A percentile compares a stretch with the other conserved stretches of the same genome.
phyloP scores from a whole-genome alignment of 2,888 invertebrate species.

The Unio pictorum region DNA sequence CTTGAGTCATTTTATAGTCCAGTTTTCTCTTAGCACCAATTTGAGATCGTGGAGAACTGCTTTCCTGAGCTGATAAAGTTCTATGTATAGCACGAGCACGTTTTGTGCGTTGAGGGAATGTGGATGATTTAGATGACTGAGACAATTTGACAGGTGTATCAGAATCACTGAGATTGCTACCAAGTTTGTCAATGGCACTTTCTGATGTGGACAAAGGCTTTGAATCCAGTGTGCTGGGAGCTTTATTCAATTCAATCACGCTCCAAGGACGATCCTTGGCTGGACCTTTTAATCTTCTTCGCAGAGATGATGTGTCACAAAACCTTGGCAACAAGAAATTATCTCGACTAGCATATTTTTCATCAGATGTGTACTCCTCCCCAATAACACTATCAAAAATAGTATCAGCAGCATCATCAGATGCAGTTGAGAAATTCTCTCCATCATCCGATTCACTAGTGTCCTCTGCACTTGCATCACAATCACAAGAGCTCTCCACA shows the following conservation, averaged over 20 bases:
- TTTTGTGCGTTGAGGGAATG: conserved; percentile 45
- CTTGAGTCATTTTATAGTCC: conserved; percentile 20
- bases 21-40: conserved; percentile 51
- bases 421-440: conserved; percentile 56
- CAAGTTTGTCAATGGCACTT: conserved; percentile 83
- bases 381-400: conserved; percentile 57
- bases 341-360: conserved; percentile 32
- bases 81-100: conserved; percentile 29
- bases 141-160: conserved; percentile 30
- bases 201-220: conserved; percentile 88
- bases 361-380: conserved; percentile 55
- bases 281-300: conserved; percentile 27
- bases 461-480: conserved; percentile 63
- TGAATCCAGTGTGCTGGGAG: conserved; percentile 71
- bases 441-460: conserved; percentile 54
- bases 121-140: conserved; percentile 30
- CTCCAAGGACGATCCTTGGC: conserved; percentile 83
- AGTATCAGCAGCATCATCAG: conserved; percentile 57
- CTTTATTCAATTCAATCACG: conserved; percentile 87
- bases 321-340: conserved; percentile 35
- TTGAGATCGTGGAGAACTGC: conserved; percentile 33
- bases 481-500: conserved; percentile 60
- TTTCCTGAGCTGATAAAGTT: conserved; percentile 33
- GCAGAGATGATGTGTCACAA: conserved; percentile 44
- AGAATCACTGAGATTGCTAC: conserved; percentile 36